Percentiles rank a stretch among this genome's conserved stretches.
Conservation (phyloP, 2,888 invertebrate species). For the Phengaris alcon region DNA sequence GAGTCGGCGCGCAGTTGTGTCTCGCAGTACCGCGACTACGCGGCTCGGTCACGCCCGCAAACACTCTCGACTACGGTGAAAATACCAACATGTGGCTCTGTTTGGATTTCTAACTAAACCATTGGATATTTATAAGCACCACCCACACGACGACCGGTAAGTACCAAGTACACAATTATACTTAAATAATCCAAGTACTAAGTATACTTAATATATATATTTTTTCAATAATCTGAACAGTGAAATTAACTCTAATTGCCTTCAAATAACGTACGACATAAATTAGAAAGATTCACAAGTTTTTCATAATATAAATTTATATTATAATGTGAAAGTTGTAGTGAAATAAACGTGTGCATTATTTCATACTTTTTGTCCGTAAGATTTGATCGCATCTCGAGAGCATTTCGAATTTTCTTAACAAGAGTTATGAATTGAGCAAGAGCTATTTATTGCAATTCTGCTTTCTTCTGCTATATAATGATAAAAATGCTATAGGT, state of each 20-base stretch:
- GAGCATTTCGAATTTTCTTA: slow-evolving; percentile 5
- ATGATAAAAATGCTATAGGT: no score
- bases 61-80: slow-evolving; percentile 51
- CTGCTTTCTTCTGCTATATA: no score
- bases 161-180: background rate
- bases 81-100: slow-evolving; percentile 40
- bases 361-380: slow-evolving; percentile 12
- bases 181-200: no score
- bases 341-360: slow-evolving; percentile 6
- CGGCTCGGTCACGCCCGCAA: slow-evolving; percentile 52
- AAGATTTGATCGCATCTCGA: background rate
- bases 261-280: slow-evolving; percentile 6
- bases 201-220: background rate
- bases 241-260: slow-evolving; percentile 15
- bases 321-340: slow-evolving; percentile 22
- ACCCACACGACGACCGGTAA: slow-evolving; percentile 15
- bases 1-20: slow-evolving; percentile 39
- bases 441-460: no score
- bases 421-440: background rate
- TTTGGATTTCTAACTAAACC: slow-evolving; percentile 27
- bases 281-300: slow-evolving; percentile 28
- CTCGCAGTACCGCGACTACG: slow-evolving; percentile 55
- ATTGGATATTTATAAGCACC: slow-evolving; percentile 25
- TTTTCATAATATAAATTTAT: slow-evolving; percentile 1
- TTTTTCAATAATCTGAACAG: background rate